Evolutionary conservation across 1,140 invertebrate genomes (phyloP).

Genomic region (Lepidurus arcticus): DNA sequence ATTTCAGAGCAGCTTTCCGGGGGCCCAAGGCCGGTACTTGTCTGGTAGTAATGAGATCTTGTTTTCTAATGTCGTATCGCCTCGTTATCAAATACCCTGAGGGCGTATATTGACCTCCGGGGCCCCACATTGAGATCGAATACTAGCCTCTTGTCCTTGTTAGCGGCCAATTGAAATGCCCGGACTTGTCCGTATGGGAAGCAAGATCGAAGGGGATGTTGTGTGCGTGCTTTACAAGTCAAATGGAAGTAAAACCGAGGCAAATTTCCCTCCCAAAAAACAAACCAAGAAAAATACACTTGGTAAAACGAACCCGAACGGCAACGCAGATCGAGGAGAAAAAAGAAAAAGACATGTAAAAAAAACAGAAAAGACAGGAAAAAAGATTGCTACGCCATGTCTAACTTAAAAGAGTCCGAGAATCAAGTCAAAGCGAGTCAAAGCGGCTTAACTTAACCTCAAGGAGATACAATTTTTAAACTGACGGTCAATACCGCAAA

Average conservation of each 20-base stretch:
- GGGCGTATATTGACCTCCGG: slow-evolving; percentile 8
- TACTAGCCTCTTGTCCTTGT: slow-evolving; percentile 12
- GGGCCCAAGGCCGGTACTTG: background rate
- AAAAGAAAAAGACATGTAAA: background rate
- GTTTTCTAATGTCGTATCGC: slow-evolving; percentile 21
- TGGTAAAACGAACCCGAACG: background rate
- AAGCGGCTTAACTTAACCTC: too few species aligned
- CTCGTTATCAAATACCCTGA: background rate
- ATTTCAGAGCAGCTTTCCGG: background rate
- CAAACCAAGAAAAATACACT: background rate
- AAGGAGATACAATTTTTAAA: too few species aligned
- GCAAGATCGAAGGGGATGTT: slow-evolving; percentile 8
- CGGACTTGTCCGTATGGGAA: background rate
- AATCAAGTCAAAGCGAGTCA: too few species aligned
- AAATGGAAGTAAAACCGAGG: background rate
- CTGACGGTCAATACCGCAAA: too few species aligned
- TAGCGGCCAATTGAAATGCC: slow-evolving; percentile 18
- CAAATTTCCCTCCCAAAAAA: background rate
- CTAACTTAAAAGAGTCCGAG: too few species aligned
- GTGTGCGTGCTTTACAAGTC: slow-evolving; percentile 18
- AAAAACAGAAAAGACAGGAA: background rate
- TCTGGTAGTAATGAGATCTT: background rate
- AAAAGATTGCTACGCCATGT: background rate
- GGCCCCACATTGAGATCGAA: slow-evolving; percentile 5
- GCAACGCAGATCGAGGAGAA: background rate